Evolutionary conservation across 2,797 vertebrate species (phyloP), one percentile per base, ranked within the genome.

Genomic region (Myotis pilosus): DNA sequence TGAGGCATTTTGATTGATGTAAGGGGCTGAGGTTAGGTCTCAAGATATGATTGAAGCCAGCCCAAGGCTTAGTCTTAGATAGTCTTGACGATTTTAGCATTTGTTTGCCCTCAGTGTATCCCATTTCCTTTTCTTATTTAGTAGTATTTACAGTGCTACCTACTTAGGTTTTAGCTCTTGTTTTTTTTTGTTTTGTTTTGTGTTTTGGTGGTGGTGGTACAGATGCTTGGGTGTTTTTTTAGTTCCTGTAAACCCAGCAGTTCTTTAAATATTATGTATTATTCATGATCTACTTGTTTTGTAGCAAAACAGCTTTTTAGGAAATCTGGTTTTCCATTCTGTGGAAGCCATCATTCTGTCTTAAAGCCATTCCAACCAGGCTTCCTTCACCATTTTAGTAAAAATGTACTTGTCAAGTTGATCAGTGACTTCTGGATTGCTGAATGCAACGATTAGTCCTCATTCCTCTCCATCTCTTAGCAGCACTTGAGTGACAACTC

Each of bases 241-340:
- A 41, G 47, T 80, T 94, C 66, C 49, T 85, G 23, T 19, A 90
- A 93, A 78, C 30, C 69, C 17, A 33, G 62, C 28, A 82, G 82
- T 78, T 88, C 44, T 89, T 88, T 75, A 53, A 82, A 41, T 16
- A 44, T 30, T 79, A 57, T 85, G 78, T 91, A 84, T 96, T 96
- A 88, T 76, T 96, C 86, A 92, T 79, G 51, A 76, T 85, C 15
- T 87, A 28, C 41, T 92, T 90, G 44, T 51, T 76, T 93, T 81
- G 17, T 47, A 88, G 94, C 36, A 87, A 75, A 89, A 62, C 20
- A 16, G 6, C 19, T 92, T 38, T 90, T 90, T 44, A 92, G 89
- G 92, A 95, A 91, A 62, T 79, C 23, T 94, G 20, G 69, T 47
- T 79, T 87, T 41, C 68, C 22, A 19, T 86, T 88, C 69, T 79